phyloP scores from a whole-genome alignment of 1,140 invertebrate genomes.

The Drosophila ironensis region DNA sequence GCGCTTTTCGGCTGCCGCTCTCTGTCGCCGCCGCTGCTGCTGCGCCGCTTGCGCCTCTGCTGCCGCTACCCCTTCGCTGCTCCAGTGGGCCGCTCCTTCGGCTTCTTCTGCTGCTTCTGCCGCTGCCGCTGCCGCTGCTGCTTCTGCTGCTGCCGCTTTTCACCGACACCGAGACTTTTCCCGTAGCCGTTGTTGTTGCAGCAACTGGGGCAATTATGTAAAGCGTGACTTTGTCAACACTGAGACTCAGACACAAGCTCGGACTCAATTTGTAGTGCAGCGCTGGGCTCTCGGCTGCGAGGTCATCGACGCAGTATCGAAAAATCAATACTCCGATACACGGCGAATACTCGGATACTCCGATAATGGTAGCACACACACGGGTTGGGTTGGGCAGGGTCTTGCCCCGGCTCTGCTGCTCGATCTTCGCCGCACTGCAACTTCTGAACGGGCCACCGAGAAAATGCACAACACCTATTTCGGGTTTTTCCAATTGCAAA shows the following conservation, averaged over 20 bases:
- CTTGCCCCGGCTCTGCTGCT: too few species aligned
- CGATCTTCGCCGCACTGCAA: not conserved
- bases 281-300: slow-evolving; percentile 30
- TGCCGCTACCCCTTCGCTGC: not conserved
- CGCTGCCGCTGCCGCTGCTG: slow-evolving; percentile 7
- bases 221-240: slow-evolving; percentile 55
- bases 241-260: too few species aligned
- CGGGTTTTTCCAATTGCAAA: slow-evolving; percentile 25
- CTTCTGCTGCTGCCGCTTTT: slow-evolving; percentile 40
- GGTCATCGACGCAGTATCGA: slow-evolving; percentile 63
- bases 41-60: slow-evolving; percentile 42
- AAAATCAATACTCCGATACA: slow-evolving; percentile 72
- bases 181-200: slow-evolving; percentile 56
- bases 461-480: slow-evolving; percentile 6
- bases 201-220: slow-evolving; percentile 69
- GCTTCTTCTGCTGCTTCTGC: slow-evolving; percentile 43
- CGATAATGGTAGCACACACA: too few species aligned
- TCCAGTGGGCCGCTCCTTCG: slow-evolving; percentile 20
- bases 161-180: slow-evolving; percentile 25
- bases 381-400: too few species aligned
- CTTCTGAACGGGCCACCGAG: slow-evolving; percentile 4
- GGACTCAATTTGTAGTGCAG: slow-evolving; percentile 17
- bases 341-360: too few species aligned
- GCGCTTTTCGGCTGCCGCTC: slow-evolving; percentile 67
- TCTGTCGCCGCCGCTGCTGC: slow-evolving; percentile 32